Conservation (phyloP, 2,797 vertebrate species). For the Thalassophryne amazonica region DNA sequence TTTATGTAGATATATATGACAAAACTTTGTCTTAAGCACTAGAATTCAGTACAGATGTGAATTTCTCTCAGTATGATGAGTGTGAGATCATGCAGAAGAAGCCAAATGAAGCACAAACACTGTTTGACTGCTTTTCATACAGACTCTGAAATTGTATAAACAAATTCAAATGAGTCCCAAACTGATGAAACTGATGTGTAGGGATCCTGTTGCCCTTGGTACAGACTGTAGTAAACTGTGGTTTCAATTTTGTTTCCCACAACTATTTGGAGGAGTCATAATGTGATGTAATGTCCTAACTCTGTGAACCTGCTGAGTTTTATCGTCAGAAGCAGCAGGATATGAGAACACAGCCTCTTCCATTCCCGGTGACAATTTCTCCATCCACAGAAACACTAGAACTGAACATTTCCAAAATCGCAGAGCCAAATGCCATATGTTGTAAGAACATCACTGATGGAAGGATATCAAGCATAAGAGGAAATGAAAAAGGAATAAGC, state of each 20-base stretch:
- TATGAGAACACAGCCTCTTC: background rate
- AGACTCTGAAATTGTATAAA: background rate
- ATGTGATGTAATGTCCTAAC: conserved; percentile 22
- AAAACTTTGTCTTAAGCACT: too few species aligned
- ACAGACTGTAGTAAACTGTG: conserved; percentile 10
- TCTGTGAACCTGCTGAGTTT: conserved; percentile 11
- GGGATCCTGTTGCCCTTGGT: conserved; percentile 4
- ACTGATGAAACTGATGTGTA: conserved; percentile 10
- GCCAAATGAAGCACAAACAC: background rate
- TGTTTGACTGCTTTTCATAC: background rate
- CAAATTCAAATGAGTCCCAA: conserved; percentile 5
- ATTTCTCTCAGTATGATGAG: too few species aligned
- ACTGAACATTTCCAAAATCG: conserved; percentile 26
- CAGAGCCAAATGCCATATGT: conserved; percentile 21
- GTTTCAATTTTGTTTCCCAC: conserved; percentile 7
- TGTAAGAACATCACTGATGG: conserved; percentile 26
- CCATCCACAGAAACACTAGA: conserved; percentile 25
- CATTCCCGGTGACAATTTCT: conserved; percentile 30
- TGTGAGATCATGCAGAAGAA: background rate
- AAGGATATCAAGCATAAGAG: conserved; percentile 6
- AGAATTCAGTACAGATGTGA: too few species aligned
- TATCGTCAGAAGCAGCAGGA: conserved; percentile 5
- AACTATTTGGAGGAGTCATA: conserved; percentile 21
- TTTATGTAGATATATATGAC: too few species aligned
- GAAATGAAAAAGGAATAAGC: conserved; percentile 4